Percentiles rank a stretch among this genome's conserved stretches.
Evolutionary conservation across 2,888 invertebrate genomes (phyloP).

Genomic region (Lithophane socia): DNA sequence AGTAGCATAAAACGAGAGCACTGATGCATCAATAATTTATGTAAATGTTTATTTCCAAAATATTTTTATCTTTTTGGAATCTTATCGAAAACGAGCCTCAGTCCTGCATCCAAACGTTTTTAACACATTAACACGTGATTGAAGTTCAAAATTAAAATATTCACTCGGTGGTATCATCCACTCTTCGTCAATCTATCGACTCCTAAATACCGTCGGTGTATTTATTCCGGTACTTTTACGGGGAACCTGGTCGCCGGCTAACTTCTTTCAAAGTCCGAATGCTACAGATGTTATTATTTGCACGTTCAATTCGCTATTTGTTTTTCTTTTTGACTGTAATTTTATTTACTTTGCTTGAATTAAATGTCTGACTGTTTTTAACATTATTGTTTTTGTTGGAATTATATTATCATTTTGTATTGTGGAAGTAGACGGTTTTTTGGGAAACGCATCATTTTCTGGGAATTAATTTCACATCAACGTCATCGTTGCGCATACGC

Average conservation of each 20-base stretch:
- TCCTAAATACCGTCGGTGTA: constrained; percentile 80
- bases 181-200: constrained; percentile 71
- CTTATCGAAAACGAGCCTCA: too few species aligned
- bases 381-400: not conserved
- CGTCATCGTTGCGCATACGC: not conserved
- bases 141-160: too few species aligned
- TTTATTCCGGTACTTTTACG: constrained; percentile 87
- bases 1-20: too few species aligned
- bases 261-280: constrained; percentile 70
- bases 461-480: not conserved
- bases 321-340: constrained; percentile 70
- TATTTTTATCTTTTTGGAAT: too few species aligned
- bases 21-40: too few species aligned
- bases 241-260: constrained; percentile 75
- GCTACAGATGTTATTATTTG: constrained; percentile 77
- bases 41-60: too few species aligned
- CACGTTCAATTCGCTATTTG: constrained; percentile 74
- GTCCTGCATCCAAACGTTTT: too few species aligned
- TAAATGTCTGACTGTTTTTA: constrained; percentile 35
- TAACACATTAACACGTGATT: too few species aligned
- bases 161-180: constrained; percentile 64
- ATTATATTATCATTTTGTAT: not conserved
- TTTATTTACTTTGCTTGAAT: constrained; percentile 55
- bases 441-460: not conserved
- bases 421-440: not conserved